phyloP scores from a whole-genome alignment of 2,113 vertebrate genomes.

The Geococcyx californianus region DNA sequence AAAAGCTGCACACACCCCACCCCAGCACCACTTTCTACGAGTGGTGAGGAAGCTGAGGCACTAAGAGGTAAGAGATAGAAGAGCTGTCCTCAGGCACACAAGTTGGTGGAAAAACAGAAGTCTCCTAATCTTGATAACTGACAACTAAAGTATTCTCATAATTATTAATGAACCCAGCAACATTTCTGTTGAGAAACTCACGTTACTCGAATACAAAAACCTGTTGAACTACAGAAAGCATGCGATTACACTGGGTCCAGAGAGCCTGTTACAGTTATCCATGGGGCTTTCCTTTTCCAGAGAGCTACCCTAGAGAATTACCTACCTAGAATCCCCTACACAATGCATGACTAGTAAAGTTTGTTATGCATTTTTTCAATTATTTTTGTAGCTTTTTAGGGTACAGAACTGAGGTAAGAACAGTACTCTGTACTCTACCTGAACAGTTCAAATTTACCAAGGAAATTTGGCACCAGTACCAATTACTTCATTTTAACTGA shows the following conservation, averaged over 20 bases:
- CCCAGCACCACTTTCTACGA: neutral
- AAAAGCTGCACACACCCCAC: neutral
- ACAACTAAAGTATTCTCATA: neutral
- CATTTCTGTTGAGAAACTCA: neutral
- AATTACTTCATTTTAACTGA: neutral
- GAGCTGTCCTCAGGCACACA: neutral
- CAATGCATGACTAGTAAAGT: neutral
- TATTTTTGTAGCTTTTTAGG: neutral
- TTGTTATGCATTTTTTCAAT: neutral
- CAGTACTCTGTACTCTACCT: neutral
- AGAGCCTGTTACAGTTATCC: neutral
- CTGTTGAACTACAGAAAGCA: neutral
- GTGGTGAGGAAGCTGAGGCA: neutral
- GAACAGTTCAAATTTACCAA: neutral
- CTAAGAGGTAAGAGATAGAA: neutral
- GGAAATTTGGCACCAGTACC: neutral
- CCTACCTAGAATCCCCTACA: neutral
- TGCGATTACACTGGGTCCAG: neutral
- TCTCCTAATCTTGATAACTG: neutral
- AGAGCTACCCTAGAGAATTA: neutral
- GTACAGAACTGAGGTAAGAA: neutral
- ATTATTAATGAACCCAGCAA: neutral
- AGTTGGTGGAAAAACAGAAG: neutral
- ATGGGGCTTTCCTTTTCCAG: neutral
- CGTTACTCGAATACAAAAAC: neutral